Conservation (phyloP, 2,888 invertebrate genomes). For the Rhagonycha lutea region DNA sequence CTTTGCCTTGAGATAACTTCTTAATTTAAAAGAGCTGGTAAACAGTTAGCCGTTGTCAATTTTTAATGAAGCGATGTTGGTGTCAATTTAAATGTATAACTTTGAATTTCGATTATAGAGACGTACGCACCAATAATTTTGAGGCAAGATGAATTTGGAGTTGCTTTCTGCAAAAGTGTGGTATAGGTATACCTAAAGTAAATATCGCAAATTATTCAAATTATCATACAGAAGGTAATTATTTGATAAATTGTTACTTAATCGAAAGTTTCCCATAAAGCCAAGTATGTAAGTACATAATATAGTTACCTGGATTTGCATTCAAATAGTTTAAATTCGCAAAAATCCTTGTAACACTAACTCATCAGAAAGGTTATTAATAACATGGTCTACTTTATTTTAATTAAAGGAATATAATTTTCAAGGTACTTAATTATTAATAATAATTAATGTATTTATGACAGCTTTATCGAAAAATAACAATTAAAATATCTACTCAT, state of each 20-base stretch:
- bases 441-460: not conserved
- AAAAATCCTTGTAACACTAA: not conserved
- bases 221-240: not conserved
- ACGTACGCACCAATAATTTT: not conserved
- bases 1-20: not conserved
- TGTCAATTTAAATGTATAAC: too few species aligned
- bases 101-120: too few species aligned
- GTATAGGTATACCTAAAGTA: too few species aligned
- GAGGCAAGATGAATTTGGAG: not conserved
- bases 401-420: not conserved
- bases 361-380: not conserved
- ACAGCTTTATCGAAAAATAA: not conserved
- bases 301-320: not conserved
- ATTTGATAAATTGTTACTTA: not conserved
- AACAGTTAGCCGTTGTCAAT: not conserved
- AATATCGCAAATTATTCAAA: not conserved
- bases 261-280: not conserved
- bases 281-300: not conserved
- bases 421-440: not conserved
- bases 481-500: constrained; percentile 6
- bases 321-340: not conserved
- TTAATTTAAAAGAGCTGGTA: not conserved
- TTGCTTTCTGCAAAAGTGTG: not conserved
- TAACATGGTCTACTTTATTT: not conserved
- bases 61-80: not conserved